phyloP scores from a whole-genome alignment of 2,888 invertebrate genomes.

The Temnothorax rugatulus region DNA sequence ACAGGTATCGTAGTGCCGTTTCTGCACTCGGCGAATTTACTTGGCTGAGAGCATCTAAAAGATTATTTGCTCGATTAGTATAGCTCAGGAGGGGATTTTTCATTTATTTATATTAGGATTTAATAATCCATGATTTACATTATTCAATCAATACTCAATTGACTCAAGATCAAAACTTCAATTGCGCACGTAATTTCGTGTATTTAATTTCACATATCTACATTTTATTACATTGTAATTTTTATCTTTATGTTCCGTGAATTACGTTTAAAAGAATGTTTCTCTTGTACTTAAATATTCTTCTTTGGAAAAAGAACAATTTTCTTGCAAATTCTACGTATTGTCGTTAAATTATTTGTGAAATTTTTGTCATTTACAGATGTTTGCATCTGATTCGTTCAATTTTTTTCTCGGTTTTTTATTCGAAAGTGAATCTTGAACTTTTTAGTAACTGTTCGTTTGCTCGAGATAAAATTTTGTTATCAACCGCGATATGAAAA shows the following conservation, averaged over 20 bases:
- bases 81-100: background rate
- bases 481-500: background rate
- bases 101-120: background rate
- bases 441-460: background rate
- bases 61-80: slow-evolving; percentile 7
- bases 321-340: background rate
- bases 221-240: background rate
- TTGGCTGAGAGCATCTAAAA: slow-evolving; percentile 89
- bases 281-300: background rate
- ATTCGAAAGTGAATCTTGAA: background rate
- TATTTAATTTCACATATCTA: background rate
- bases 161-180: background rate
- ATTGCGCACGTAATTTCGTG: background rate
- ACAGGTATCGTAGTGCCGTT: slow-evolving; percentile 89
- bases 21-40: slow-evolving; percentile 89
- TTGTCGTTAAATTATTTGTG: background rate
- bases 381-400: background rate
- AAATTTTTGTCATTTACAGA: background rate
- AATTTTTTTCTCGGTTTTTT: background rate
- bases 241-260: background rate
- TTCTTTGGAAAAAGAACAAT: background rate
- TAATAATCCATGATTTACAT: background rate
- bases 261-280: background rate
- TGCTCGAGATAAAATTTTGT: background rate
- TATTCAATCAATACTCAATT: background rate